Base-by-base conservation (phyloP, 2,797 vertebrate genomes). In the Anguilla megastoma region DNA sequence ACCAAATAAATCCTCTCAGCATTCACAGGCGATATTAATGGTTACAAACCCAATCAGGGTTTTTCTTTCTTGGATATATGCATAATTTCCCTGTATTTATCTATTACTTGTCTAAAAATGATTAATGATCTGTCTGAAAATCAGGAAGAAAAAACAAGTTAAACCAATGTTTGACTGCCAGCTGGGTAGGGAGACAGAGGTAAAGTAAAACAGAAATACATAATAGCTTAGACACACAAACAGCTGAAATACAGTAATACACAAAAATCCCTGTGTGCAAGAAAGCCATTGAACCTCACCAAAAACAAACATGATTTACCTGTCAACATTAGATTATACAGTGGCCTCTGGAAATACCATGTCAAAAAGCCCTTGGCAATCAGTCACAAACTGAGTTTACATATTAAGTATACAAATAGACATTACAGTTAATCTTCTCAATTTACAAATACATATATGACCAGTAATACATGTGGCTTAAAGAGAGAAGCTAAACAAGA, bases 321-420 rank as follows among this genome's bases (percentile, higher is more conserved):
- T 48, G 79, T 82, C 18, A 2, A 50, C 45, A 82, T 8, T 82
- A 50, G 50, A 45, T 5, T 21, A 82, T n/a, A 82, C 41, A 82
- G 79, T 10, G 7, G 76, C n/a, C 79, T 82, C 79, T 50, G 79
- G 79, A 21, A 80, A 80, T 63, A 24, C 33, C 36, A 14, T 85
- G 18, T 85, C 27, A 30, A 84, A n/a, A 85, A 85, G 84, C 56
- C 84, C 84, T 85, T 85, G 56, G 84, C 84, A 85, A 36, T 85
- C 56, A 33, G 58, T 85, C 84, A 60, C 58, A 85, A 18, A 41
- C 60, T 60, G 30, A 85, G 56, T 36, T 85, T 85, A 85, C 56
- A 45, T 85, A 85, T 41, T 85, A 41, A 63, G 18, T 63, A 85
- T 63, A 85, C 30, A 85, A 85, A 63, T 30, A 85, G 84, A 85